These are phyloP conservation scores for Lumbricus terrestris DNA, from an alignment of 2,888 invertebrate genomes.

Conservation along the genomic window DNA sequence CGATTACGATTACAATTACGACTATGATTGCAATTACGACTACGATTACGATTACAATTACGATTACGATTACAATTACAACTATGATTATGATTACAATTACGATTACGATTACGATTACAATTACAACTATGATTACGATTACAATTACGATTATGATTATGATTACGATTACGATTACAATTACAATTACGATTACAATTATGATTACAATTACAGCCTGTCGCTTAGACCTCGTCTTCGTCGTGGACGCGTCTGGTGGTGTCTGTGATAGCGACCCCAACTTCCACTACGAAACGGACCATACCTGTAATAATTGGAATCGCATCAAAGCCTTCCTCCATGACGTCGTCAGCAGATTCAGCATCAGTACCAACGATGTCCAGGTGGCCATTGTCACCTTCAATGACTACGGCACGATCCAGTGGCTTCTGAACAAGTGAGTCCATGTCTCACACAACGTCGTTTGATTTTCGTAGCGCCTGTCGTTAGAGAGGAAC, in stretches of 20 bases:
- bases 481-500: not conserved
- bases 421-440: not conserved
- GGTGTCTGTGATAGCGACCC: not conserved
- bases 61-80: not conserved
- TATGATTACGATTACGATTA: no score
- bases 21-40: no score
- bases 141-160: no score
- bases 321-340: not conserved
- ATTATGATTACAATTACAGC: not conserved
- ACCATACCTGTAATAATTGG: not conserved
- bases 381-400: not conserved
- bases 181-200: no score
- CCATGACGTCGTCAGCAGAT: not conserved
- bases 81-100: not conserved
- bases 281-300: not conserved
- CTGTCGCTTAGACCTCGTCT: not conserved
- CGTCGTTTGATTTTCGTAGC: no score
- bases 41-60: no score
- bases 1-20: no score
- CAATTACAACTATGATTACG: no score
- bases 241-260: not conserved
- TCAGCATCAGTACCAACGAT: slow-evolving; percentile 13
- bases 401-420: not conserved
- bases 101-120: no score
- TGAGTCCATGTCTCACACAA: not conserved